Evolutionary conservation across 2,113 vertebrate species (phyloP).

Genomic region (Gopherus evgoodei): DNA sequence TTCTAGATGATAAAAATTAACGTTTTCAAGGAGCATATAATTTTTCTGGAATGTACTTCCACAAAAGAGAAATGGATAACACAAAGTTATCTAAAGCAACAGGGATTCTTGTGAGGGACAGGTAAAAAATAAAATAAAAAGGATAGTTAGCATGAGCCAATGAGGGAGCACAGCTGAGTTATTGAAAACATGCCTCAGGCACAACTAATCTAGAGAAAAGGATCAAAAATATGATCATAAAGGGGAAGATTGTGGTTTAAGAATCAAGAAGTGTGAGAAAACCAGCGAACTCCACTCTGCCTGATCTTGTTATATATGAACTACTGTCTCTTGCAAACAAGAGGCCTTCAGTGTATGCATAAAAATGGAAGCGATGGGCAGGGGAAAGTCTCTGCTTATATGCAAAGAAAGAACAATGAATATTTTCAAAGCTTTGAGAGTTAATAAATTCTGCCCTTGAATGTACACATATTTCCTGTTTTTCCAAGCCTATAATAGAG

Average conservation of each 20-base stretch:
- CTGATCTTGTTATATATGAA: neutral
- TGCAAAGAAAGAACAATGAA: neutral
- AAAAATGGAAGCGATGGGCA: neutral
- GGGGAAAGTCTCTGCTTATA: neutral
- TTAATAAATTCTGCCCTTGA: neutral
- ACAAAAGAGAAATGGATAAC: neutral
- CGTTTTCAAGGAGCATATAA: neutral
- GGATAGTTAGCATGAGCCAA: neutral
- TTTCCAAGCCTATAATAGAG: neutral
- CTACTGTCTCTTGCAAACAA: neutral
- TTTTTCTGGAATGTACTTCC: neutral
- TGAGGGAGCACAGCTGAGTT: neutral
- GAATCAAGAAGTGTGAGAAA: neutral
- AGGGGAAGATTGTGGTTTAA: neutral
- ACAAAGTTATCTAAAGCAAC: neutral
- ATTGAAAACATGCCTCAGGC: neutral
- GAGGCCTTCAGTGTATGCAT: neutral
- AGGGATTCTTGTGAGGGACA: neutral
- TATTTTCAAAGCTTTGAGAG: no score
- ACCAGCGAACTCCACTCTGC: neutral
- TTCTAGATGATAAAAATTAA: neutral
- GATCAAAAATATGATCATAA: neutral
- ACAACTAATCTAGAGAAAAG: neutral
- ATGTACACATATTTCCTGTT: neutral
- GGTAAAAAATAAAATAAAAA: neutral